Conservation (phyloP, 2,888 invertebrate genomes). For the Thereva unica region DNA sequence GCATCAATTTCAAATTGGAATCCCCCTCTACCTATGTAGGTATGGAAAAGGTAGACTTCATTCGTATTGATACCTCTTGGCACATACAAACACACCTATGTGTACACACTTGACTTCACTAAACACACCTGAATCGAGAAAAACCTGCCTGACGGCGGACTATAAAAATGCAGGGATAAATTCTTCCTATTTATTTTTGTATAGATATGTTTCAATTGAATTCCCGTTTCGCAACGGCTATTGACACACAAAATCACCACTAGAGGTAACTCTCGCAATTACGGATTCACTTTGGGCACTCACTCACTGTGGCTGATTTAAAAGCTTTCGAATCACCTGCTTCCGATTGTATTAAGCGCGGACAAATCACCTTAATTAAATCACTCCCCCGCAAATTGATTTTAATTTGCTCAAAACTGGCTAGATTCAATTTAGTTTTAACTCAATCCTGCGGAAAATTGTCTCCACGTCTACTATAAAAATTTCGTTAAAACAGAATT, state of each 20-base stretch:
- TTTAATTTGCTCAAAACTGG: conserved; percentile 13
- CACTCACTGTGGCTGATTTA: conserved; percentile 5
- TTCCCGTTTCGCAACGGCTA: not conserved
- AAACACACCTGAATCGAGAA: not conserved
- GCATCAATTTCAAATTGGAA: conserved; percentile 32
- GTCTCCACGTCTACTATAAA: not conserved
- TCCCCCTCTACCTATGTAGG: conserved; percentile 14
- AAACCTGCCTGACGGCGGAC: conserved; percentile 23
- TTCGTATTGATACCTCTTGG: conserved; percentile 25
- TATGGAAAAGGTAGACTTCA: conserved; percentile 23
- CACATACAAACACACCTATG: conserved; percentile 7
- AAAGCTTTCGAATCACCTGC: conserved; percentile 22
- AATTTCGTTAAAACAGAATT: too few relatives aligned
- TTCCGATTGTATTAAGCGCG: conserved; percentile 2
- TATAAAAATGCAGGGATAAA: conserved; percentile 6
- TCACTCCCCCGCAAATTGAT: conserved; percentile 21
- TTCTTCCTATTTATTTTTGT: conserved; percentile 3
- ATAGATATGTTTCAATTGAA: not conserved
- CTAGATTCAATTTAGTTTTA: conserved; percentile 11
- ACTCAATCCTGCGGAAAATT: conserved; percentile 29
- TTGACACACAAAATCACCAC: not conserved
- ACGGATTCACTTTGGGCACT: not conserved
- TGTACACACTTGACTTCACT: conserved; percentile 6
- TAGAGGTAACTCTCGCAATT: not conserved
- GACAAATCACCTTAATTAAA: conserved; percentile 34